Base-by-base conservation (phyloP, 2,888 invertebrate genomes). In the Tachina fera region DNA sequence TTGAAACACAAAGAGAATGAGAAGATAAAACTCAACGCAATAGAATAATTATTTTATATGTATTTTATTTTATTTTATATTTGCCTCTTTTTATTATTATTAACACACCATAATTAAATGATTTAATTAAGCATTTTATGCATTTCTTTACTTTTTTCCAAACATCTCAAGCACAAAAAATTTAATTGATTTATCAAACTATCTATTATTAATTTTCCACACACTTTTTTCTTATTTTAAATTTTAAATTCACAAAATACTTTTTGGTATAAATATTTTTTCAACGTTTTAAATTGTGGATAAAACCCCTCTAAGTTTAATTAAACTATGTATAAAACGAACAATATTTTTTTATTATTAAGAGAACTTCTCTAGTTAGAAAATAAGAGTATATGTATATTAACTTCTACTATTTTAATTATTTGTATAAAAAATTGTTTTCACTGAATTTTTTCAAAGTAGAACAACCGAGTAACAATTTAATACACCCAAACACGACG, bases 401-500 rank as follows among this genome's bases (percentile, higher is more conserved):
- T 19, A 10, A 51, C 9, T 22, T 43, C 6, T 47, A 47, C 22
- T 49, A 22, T 47, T 47, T 63, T 19, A 45, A 19, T 45, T 47
- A 45, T 6, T 31, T 31, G 31, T 14, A 60, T 68, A n/a, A 60
- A 60, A 68, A 39, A 43, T 53, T 75, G 71, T 58, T 74, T 72
- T 43, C 68, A 49, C n/a, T 61, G 14, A 49, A n/a, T 63, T n/a
- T 53, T 51, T n/a, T 41, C 0, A 39, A 45, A 45, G 49, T 43
- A 41, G 56, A 56, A 56, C 56, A 22, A 16, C 78, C 78, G 78
- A 78, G 61, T 19, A 14, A 61, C 78, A 70, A 49, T 65, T 63
- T 39, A 51, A 45, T 71, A 79, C 75, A 43, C 65, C 85, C 65
- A 65, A 82, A 78, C 85, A 58, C 75, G 71, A 14, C 53, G 85